Base-by-base conservation (phyloP, 1,140 invertebrate genomes). In the Ctenoplectra terminalis region DNA sequence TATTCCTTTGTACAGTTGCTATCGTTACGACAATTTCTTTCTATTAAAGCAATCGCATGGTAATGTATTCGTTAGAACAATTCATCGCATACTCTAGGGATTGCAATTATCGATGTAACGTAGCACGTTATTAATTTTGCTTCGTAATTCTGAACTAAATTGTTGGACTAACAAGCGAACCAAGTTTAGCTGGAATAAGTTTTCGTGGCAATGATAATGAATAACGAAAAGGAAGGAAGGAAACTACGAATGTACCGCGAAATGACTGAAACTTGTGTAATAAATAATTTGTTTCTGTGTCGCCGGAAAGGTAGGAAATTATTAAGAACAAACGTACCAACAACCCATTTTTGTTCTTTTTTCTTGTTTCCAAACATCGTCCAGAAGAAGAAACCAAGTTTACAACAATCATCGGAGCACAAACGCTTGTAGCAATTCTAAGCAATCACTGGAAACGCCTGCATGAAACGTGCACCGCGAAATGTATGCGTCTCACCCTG, bases 171-270 rank as follows among this genome's bases (percentile, higher is more conserved):
- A 71, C 76, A 60, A 40, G n/a, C 56, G 31, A 48, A 54, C 54
- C 29, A 78, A 78, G 54, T 78, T 78, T 48, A 43, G 6, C 8
- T 29, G n/a, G 54, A 61, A 71, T 60, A 78, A 78, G 66, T 61
- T 71, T 9, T 15, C 26, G 15, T 31, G 66, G 34, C 71, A 71
- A 78, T 50, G 76, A 78, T 78, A 78, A 78, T 61, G 76, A 78
- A 78, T 50, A 71, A 78, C 54, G 76, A 71, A 71, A 61, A 48
- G 54, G 40, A 40, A 34, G 34, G 64, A 40, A 50, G 66, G n/a
- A 34, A 26, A 31, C 17, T 63, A 29, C 56, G n/a, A 72, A 48
- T 34, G 77, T 40, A 52, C 15, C 69, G 6, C 69, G 69, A 31
- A 80, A 46, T 58, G 46, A 54, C 37, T n/a, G 56, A 34, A 80